Conservation (phyloP, 2,888 invertebrate genomes). For the Dynastes hyllus region DNA sequence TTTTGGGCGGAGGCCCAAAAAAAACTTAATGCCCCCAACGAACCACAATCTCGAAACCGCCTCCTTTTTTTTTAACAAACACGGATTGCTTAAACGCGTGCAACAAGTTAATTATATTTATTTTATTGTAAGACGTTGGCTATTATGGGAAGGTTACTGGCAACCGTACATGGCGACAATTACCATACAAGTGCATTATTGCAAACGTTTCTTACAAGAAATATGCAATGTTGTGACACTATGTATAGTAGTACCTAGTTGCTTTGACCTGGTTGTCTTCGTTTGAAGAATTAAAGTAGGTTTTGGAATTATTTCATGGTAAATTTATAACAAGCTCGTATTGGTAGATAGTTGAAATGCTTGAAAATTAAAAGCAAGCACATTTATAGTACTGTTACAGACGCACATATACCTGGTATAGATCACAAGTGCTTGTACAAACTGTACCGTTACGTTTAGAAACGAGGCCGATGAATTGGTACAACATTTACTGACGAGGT, state of each 20-base stretch:
- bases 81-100: constrained; percentile 37
- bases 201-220: constrained; percentile 13
- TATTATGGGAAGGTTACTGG: constrained; percentile 41
- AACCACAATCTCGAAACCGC: constrained; percentile 30
- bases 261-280: constrained; percentile 37
- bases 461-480: constrained; percentile 40
- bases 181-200: constrained; percentile 23
- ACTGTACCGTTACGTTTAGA: constrained; percentile 40
- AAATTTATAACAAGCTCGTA: not conserved
- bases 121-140: constrained; percentile 25
- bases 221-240: constrained; percentile 29
- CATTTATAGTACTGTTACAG: not conserved
- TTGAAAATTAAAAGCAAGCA: constrained; percentile 9
- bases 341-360: not conserved
- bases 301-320: constrained; percentile 4
- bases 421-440: constrained; percentile 13
- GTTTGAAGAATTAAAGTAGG: constrained; percentile 6
- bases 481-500: not conserved
- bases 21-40: constrained; percentile 40
- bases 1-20: constrained; percentile 26
- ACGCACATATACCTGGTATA: not conserved
- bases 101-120: constrained; percentile 38
- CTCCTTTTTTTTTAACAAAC: constrained; percentile 29
- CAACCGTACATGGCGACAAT: constrained; percentile 15
- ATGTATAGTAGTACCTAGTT: constrained; percentile 6